phyloP scores from a whole-genome alignment of 2,888 invertebrate genomes.

The Blomia tropicalis region DNA sequence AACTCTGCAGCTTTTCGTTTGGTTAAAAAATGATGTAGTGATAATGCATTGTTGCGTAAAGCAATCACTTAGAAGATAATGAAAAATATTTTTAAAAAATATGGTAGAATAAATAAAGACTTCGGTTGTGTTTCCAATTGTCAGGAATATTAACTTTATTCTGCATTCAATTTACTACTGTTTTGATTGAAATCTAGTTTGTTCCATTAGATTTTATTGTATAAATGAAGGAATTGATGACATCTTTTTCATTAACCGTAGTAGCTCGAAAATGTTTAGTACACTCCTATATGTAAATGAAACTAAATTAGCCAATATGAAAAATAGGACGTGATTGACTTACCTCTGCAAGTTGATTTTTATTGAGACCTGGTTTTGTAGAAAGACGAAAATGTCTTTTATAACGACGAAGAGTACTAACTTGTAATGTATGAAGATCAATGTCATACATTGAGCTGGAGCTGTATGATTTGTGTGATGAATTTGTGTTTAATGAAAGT shows the following conservation, averaged over 20 bases:
- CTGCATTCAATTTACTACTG: neutral
- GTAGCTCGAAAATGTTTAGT: slow-evolving; percentile 89
- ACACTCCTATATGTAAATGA: slow-evolving; percentile 51
- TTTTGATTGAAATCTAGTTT: slow-evolving; percentile 56
- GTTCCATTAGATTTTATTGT: slow-evolving; percentile 80
- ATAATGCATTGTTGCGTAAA: neutral
- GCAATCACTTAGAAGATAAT: neutral
- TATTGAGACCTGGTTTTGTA: slow-evolving; percentile 76
- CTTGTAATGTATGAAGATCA: slow-evolving; percentile 75
- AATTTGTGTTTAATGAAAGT: neutral
- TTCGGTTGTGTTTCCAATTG: too few species aligned
- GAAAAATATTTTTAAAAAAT: neutral
- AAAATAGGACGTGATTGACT: slow-evolving; percentile 35
- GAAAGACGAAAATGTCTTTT: slow-evolving; percentile 83
- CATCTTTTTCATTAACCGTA: slow-evolving; percentile 84
- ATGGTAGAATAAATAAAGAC: neutral
- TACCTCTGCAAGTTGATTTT: slow-evolving; percentile 89
- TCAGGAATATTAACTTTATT: too few species aligned
- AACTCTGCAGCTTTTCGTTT: too few species aligned
- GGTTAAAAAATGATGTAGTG: neutral
- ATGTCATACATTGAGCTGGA: slow-evolving; percentile 37
- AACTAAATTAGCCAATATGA: slow-evolving; percentile 13
- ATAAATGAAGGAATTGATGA: slow-evolving; percentile 82
- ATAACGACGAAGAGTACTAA: slow-evolving; percentile 80
- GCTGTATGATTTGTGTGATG: slow-evolving; percentile 22